phyloP scores from a whole-genome alignment of 2,113 vertebrate genomes.

The Equus przewalskii region DNA sequence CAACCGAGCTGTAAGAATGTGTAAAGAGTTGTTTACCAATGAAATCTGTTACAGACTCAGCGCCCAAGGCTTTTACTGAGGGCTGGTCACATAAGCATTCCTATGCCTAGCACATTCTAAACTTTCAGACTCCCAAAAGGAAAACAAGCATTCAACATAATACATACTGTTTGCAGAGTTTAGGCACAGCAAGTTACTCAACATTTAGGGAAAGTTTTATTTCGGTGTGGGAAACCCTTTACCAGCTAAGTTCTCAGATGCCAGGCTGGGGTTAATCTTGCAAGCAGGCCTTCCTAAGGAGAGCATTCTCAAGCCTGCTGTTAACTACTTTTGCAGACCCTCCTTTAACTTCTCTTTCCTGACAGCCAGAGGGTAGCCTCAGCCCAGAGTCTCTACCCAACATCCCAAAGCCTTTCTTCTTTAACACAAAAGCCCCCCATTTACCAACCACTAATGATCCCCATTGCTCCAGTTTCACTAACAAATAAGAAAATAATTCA shows the following conservation, averaged over 20 bases:
- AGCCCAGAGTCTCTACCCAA: background rate
- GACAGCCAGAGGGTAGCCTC: background rate
- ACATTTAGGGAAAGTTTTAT: background rate
- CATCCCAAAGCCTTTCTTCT: background rate
- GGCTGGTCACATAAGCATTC: background rate
- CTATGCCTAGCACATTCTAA: background rate
- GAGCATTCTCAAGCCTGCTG: no score
- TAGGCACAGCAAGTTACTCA: background rate
- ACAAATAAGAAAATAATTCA: constrained; percentile 3
- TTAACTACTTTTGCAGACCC: background rate
- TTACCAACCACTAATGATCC: background rate
- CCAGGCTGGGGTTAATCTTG: background rate
- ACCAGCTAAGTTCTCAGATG: background rate
- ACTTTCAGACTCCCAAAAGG: background rate
- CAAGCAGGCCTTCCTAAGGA: background rate
- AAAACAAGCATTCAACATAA: background rate
- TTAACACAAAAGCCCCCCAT: background rate
- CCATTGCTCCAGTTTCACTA: background rate
- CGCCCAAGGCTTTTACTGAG: background rate
- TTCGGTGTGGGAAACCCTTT: background rate
- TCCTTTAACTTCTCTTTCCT: background rate
- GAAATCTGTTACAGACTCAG: background rate
- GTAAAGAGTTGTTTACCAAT: background rate
- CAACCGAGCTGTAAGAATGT: background rate
- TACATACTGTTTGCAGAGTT: background rate